Evolutionary conservation across 2,797 vertebrate genomes (phyloP).

Genomic region (Arnoldichthys spilopterus): DNA sequence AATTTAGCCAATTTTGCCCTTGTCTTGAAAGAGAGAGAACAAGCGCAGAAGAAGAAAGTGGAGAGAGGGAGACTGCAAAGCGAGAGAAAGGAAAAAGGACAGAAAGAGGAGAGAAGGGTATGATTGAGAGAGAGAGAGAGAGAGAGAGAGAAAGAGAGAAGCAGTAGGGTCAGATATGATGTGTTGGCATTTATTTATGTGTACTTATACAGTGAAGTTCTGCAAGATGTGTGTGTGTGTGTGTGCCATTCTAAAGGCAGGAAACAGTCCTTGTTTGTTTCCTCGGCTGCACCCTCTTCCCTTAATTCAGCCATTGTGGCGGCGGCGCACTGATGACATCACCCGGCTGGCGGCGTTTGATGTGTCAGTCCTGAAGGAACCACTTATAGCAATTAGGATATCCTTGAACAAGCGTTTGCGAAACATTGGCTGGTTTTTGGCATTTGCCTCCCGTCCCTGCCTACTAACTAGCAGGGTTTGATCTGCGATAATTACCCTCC

Average conservation of each 20-base stretch:
- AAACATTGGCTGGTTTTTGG: conserved; percentile 92
- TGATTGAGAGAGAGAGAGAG: neutral
- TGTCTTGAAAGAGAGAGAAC: no score
- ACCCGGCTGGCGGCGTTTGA: conserved; percentile 89
- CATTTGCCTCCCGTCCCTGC: conserved; percentile 88
- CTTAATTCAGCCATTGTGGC: conserved; percentile 86
- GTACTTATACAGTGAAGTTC: neutral
- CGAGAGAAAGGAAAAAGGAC: conserved; percentile 6
- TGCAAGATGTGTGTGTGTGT: conserved; percentile 25
- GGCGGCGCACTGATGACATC: conserved; percentile 86
- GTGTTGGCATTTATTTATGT: neutral
- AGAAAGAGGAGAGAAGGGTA: neutral
- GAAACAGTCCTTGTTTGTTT: conserved; percentile 73
- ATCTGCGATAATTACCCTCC: conserved; percentile 96
- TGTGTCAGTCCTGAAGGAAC: conserved; percentile 92
- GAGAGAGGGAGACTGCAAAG: no score
- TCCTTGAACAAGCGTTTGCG: conserved; percentile 98
- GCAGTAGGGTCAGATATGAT: conserved; percentile 14
- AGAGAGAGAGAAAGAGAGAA: neutral
- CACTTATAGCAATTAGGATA: conserved; percentile 99
- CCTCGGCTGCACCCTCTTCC: conserved; percentile 73
- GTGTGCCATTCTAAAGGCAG: conserved; percentile 58
- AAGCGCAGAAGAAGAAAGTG: no score
- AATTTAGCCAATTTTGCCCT: no score
- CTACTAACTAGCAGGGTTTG: conserved; percentile 90